phyloP scores from a whole-genome alignment of 2,888 invertebrate species.

The Rosalia funebris region DNA sequence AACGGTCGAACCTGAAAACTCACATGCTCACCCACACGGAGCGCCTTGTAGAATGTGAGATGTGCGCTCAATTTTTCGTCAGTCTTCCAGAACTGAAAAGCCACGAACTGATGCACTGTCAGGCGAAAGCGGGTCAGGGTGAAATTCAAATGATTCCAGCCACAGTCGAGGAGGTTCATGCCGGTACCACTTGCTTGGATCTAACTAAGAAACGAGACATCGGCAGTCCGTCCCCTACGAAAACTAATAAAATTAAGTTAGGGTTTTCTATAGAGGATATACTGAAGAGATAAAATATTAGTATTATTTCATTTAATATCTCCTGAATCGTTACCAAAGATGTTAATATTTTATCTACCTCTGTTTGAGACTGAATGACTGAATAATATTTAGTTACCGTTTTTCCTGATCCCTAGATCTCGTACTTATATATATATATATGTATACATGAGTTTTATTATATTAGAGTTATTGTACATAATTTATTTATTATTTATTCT shows the following conservation, averaged over 20 bases:
- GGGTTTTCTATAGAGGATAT: conserved; percentile 91
- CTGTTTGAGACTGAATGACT: conserved; percentile 37
- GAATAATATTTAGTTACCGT: conserved; percentile 25
- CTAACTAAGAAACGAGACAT: conserved; percentile 49
- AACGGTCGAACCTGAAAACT: conserved; percentile 90
- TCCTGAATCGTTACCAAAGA: conserved; percentile 38
- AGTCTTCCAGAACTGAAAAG: conserved; percentile 57
- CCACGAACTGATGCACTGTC: conserved; percentile 55
- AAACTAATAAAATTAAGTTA: conserved; percentile 66
- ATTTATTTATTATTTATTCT: conserved; percentile 32
- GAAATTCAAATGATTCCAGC: conserved; percentile 44
- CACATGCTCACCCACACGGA: conserved; percentile 91
- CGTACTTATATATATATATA: too few species aligned
- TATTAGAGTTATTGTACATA: conserved; percentile 1
- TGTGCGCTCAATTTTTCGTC: conserved; percentile 58
- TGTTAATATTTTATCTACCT: conserved; percentile 38
- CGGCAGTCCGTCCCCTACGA: conserved; percentile 25
- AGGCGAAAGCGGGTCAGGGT: conserved; percentile 27
- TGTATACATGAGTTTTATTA: not conserved
- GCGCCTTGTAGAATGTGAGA: conserved; percentile 60
- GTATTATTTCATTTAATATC: conserved; percentile 3
- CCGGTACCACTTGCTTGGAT: conserved; percentile 51
- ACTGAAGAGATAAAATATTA: conserved; percentile 76
- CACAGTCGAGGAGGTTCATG: conserved; percentile 41
- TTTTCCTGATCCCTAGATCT: not conserved